Base-by-base conservation (phyloP, 2,797 vertebrate genomes). In the Crax fasciolata region DNA sequence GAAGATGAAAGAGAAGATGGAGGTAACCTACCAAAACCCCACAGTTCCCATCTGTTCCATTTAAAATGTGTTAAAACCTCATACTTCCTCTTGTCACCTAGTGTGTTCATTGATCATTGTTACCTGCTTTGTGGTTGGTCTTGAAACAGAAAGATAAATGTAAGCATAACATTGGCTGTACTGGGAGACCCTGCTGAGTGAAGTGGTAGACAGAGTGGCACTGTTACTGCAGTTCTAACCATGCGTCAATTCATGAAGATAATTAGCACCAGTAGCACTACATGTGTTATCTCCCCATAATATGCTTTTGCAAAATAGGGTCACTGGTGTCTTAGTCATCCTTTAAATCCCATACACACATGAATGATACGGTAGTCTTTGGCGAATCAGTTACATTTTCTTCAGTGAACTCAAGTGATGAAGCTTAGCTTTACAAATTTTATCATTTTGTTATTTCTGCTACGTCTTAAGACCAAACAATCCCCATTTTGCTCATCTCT, bases 391-490 rank as follows among this genome's bases (percentile, higher is more conserved):
- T 70, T 84, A 39, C 88, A 25, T 73, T 90, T 88, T 87, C 41
- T 59, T 74, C 68, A 54, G 23, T 65, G 57, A 89, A 74, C 2
- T 8, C 41, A 87, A 84, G 16, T 0, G 0, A 62, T 20, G 46
- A 84, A 87, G 48, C n/a, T 87, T 63, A 78, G 23, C 82, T 93
- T 79, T 88, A 79, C 51, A 92, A 71, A 49, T 62, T 89, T 71
- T 23, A 20, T 28, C 55, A 21, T 59, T 79, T 67, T 91, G 88
- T 76, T 93, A 71, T 75, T 93, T 87, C 58, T 88, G 38, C 8
- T 27, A 58, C 57, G 70, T 68, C n/a, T 70, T 91, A 72, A 87
- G 65, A 79, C 32, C 38, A 82, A 90, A 71, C 55, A 71, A 67
- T 61, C 27, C 43, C 76, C 30, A 35, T 73, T 82, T 74, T 70